Evolutionary conservation across 2,113 vertebrate species (phyloP), one percentile per base, ranked within the genome.

Genomic region (Acrocephalus kingi): DNA sequence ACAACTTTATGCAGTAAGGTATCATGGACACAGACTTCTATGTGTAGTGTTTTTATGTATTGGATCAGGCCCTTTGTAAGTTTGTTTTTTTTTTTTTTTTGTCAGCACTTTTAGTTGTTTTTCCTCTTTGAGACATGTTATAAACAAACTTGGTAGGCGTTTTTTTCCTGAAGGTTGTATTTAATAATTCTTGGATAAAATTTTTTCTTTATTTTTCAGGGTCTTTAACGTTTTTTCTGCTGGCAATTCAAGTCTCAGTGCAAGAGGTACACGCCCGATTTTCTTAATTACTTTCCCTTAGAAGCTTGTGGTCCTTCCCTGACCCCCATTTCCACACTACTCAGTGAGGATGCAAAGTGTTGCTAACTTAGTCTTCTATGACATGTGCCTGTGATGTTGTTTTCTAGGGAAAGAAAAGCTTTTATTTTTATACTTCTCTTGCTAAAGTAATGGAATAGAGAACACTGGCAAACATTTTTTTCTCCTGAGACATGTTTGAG

Each of bases 21-120:
- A 18, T 14, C n/a, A 18, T 8, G 13, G 45, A 19, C 6, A 43
- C 17, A 0, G 0, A 30, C 18, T 61, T 84, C 15, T 37, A 2
- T 16, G 2, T 22, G 18, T 46, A 49, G 22, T 45, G 11, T 14
- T 64, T 80, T 10, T 48, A 28, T 9, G 8, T 59, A 37, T 49
- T 72, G 64, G 24, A 35, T 33, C 6, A 78, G 55, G 8, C 9
- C 10, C 15, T 66, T 69, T 59, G 8, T 56, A 72, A 54, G 8
- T 4, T 23, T 48, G 45, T 66, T 56, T 11, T 39, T 39, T 39
- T 39, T 39, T 39, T 39, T 11, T 11, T 67, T 18, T 61, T 7
- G 4, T 25, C 9, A 64, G 31, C 12, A 15, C 0, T 79, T 77
- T 63, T 61, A 13, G 5, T 12, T 6, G 10, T 7, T 67, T 87